Percentiles rank a stretch among this genome's conserved stretches.
Evolutionary conservation across 2,888 invertebrate genomes (phyloP).

Genomic region (Mythimna albipuncta): DNA sequence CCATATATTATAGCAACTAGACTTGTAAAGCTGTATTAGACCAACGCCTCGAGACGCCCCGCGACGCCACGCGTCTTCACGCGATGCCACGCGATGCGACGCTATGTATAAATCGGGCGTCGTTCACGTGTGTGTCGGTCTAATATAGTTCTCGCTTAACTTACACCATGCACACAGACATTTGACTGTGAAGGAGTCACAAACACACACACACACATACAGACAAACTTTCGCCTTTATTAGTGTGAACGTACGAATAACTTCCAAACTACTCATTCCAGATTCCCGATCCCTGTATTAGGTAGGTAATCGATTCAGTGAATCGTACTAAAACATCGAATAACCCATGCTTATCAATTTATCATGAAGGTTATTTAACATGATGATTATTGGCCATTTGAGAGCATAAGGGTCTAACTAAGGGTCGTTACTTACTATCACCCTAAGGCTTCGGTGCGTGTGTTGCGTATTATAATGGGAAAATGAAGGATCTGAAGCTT

Average conservation of each 20-base stretch:
- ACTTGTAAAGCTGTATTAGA: too few species aligned
- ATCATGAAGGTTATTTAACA: slow-evolving; percentile 37
- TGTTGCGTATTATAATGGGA: slow-evolving; percentile 17
- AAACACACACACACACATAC: too few species aligned
- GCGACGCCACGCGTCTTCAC: too few species aligned
- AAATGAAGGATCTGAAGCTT: slow-evolving; percentile 1
- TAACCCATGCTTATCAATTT: slow-evolving; percentile 64
- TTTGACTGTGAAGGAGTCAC: too few species aligned
- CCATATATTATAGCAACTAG: too few species aligned
- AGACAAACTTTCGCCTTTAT: too few species aligned
- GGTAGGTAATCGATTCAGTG: slow-evolving; percentile 50
- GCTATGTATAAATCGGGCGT: too few species aligned
- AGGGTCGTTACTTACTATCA: slow-evolving; percentile 21
- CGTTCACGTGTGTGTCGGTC: too few species aligned
- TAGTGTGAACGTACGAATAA: slow-evolving; percentile 9
- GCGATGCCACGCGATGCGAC: too few species aligned
- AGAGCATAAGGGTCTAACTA: slow-evolving; percentile 24
- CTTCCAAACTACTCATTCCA: slow-evolving; percentile 43
- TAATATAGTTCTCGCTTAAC: too few species aligned
- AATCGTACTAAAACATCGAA: slow-evolving; percentile 44
- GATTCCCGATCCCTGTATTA: slow-evolving; percentile 25
- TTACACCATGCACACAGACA: too few species aligned
- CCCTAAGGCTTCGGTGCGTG: slow-evolving; percentile 39
- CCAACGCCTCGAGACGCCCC: too few species aligned
- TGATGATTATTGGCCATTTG: slow-evolving; percentile 59